These are phyloP conservation scores for Yponomeuta malinellus DNA, from an alignment of 2,888 invertebrate genomes.

Conservation along the genomic window DNA sequence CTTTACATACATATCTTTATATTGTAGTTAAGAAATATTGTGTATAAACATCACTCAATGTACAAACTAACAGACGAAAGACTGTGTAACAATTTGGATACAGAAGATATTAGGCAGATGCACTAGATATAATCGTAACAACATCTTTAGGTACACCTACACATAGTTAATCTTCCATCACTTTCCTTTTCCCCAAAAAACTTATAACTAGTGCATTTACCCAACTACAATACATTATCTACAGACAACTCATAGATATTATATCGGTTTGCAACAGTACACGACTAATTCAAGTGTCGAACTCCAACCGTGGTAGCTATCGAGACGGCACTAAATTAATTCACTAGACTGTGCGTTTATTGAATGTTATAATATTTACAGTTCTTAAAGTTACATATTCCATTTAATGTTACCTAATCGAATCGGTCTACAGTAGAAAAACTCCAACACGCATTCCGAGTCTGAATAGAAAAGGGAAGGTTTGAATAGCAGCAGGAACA, in stretches of 20 bases:
- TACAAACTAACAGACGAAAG: slow-evolving; percentile 8
- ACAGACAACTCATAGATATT: not conserved
- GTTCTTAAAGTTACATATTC: slow-evolving; percentile 43
- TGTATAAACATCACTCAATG: slow-evolving; percentile 6
- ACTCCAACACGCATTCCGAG: slow-evolving; percentile 39
- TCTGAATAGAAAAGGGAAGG: slow-evolving; percentile 1
- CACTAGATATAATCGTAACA: not conserved
- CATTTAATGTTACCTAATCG: slow-evolving; percentile 25
- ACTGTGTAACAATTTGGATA: slow-evolving; percentile 4
- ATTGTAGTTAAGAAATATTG: slow-evolving; percentile 7
- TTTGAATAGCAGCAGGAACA: slow-evolving; percentile 11
- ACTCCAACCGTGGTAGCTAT: slow-evolving; percentile 58
- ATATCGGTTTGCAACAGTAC: slow-evolving; percentile 23
- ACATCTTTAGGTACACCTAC: not conserved
- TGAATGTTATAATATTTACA: slow-evolving; percentile 67
- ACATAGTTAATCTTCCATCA: not conserved
- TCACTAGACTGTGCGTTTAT: slow-evolving; percentile 75
- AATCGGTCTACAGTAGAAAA: slow-evolving; percentile 46
- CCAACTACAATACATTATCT: not conserved
- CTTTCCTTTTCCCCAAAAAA: not conserved
- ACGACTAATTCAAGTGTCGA: slow-evolving; percentile 53
- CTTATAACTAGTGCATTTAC: slow-evolving; percentile 1
- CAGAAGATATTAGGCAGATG: slow-evolving; percentile 1
- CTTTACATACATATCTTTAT: slow-evolving; percentile 1
- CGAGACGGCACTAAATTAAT: slow-evolving; percentile 67